Evolutionary conservation across 2,797 vertebrate genomes (phyloP), one percentile per base, ranked within the genome.

Genomic region (Uromys caudimaculatus): DNA sequence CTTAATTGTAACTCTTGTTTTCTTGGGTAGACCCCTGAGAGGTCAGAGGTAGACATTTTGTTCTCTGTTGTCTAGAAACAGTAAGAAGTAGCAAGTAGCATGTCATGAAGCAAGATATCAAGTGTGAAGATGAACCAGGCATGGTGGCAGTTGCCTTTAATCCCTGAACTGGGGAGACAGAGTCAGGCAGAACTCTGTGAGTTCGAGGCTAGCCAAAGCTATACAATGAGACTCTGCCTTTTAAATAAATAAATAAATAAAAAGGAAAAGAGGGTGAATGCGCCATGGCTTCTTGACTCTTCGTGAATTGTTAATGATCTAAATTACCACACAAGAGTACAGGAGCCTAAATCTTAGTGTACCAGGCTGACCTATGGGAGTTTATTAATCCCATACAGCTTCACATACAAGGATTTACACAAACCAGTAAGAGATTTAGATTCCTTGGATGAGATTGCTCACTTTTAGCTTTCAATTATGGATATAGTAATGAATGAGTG

Each of bases 41-140:
- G 12, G 11, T 35, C 62, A 27, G 29, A 85, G 12, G 21, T 24
- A 85, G 44, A 38, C 56, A 90, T 79, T 52, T 52, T 92, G 41
- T 47, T 73, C 32, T 84, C 62, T 60, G 67, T 91, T 27, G 76
- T 29, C 54, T 64, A 91, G 69, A 94, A 87, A 89, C 81, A 91
- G 38, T 73, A n/a, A 71, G 67, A 7, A 62, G 13, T 47, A 96
- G 24, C 47, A 83, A 83, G 12, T 81, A 54, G 84, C n/a, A 50
- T n/a, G 47, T 41, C 5, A 23, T 44, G 16, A 52, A 91, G 19
- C 7, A 62, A 83, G 52, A 44, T 12, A 86, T 13, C 67, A 1
- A 78, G 32, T 82, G 35, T 54, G 11, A 89, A 85, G 35, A 86
- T 47, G 47, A 83, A 19, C 23, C 38, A 44, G 38, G 7, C 14